phyloP scores from a whole-genome alignment of 2,797 vertebrate species.

The Chiroxiphia lanceolata region DNA sequence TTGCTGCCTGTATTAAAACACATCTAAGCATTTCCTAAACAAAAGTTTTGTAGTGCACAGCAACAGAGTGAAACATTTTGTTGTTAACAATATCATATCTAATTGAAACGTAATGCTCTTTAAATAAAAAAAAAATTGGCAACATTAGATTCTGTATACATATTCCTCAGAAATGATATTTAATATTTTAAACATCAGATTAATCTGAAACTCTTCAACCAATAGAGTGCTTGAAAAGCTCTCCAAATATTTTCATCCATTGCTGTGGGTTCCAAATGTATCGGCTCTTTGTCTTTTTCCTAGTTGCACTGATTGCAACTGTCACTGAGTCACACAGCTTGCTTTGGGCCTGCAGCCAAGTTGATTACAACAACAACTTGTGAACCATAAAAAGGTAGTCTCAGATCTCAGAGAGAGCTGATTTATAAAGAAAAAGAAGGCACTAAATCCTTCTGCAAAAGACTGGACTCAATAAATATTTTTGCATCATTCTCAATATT shows the following conservation, averaged over 20 bases:
- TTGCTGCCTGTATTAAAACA: background rate
- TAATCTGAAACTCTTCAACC: conserved; percentile 30
- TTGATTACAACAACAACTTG: conserved; percentile 75
- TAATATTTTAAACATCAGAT: conserved; percentile 22
- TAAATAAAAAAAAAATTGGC: background rate
- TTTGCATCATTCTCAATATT: background rate
- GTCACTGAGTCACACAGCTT: conserved; percentile 81
- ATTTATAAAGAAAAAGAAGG: background rate
- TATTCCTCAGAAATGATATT: background rate
- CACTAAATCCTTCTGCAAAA: background rate
- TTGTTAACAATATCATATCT: background rate
- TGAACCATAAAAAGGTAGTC: conserved; percentile 73
- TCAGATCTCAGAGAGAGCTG: conserved; percentile 27
- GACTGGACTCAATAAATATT: background rate
- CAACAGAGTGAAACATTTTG: background rate
- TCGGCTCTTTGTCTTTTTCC: conserved; percentile 76
- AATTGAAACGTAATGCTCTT: background rate
- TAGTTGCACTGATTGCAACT: conserved; percentile 72
- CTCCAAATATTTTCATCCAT: conserved; percentile 28
- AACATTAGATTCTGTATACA: background rate
- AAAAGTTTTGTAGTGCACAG: background rate
- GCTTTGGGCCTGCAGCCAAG: conserved; percentile 71
- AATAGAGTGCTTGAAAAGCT: conserved; percentile 42
- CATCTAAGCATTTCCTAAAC: background rate
- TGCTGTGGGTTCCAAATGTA: conserved; percentile 65